Conservation (phyloP, 1,140 invertebrate genomes). For the Saccostrea cuccullata region DNA sequence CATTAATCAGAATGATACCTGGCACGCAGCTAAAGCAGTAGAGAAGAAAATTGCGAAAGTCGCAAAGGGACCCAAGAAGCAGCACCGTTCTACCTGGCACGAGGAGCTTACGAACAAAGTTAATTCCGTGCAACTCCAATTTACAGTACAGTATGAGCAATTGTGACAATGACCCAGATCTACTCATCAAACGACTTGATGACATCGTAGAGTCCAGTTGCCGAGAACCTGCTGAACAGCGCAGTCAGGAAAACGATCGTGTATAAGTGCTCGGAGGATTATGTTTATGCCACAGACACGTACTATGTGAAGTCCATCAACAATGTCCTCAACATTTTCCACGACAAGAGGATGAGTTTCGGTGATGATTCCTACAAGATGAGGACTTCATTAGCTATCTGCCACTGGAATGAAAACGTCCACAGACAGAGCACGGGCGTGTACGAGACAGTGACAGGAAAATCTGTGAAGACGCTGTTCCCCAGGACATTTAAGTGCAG, state of each 20-base stretch:
- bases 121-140: not conserved
- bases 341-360: not conserved
- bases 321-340: not conserved
- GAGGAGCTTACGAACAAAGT: conserved; percentile 15
- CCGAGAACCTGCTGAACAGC: not conserved
- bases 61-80: not conserved
- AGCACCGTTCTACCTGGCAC: not conserved
- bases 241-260: not conserved
- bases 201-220: not conserved
- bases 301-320: not conserved
- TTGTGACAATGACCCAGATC: not conserved
- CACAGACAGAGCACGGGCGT: not conserved
- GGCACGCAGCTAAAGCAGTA: conserved; percentile 43
- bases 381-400: not conserved
- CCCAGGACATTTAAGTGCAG: too few species aligned
- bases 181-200: not conserved
- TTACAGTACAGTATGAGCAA: not conserved
- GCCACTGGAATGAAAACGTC: not conserved
- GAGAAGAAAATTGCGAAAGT: not conserved
- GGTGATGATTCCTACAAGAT: not conserved
- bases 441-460: not conserved
- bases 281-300: not conserved
- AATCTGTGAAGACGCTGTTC: too few species aligned
- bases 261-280: not conserved
- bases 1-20: conserved; percentile 40